A percentile compares a stretch with the other conserved stretches of the same genome.
phyloP scores from a whole-genome alignment of 2,888 invertebrate genomes.

The Agrotis puta region DNA sequence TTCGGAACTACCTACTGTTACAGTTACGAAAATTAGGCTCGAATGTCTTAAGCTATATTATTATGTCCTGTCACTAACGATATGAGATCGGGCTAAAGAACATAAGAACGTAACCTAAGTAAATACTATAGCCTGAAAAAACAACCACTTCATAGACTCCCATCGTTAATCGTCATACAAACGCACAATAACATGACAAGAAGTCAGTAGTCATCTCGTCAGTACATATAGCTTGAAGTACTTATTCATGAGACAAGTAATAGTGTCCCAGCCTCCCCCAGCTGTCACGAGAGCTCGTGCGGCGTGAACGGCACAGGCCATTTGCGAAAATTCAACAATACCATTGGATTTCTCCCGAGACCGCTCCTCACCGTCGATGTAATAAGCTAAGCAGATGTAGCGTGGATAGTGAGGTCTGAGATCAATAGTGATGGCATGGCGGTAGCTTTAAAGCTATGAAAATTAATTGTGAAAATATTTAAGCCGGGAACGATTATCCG shows the following conservation, averaged over 20 bases:
- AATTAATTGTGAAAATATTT: neutral
- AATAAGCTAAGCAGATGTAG: constrained; percentile 64
- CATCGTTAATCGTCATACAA: neutral
- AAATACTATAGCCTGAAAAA: neutral
- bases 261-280: constrained; percentile 66
- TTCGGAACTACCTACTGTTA: too few relatives aligned
- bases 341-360: constrained; percentile 73
- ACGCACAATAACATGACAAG: constrained; percentile 22
- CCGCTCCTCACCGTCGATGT: constrained; percentile 65
- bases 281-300: constrained; percentile 66
- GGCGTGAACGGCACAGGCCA: constrained; percentile 66
- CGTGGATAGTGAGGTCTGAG: constrained; percentile 55
- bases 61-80: too few relatives aligned
- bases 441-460: constrained; percentile 16
- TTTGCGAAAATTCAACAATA: constrained; percentile 78
- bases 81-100: neutral
- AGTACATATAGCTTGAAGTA: constrained; percentile 46
- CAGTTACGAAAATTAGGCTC: too few relatives aligned
- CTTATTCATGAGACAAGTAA: constrained; percentile 64
- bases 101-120: neutral
- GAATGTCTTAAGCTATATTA: too few relatives aligned
- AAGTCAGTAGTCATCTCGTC: constrained; percentile 15
- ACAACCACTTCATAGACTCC: neutral
- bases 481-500: too few relatives aligned
- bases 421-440: constrained; percentile 33